A percentile compares a stretch with the other conserved stretches of the same genome.
phyloP scores from a whole-genome alignment of 1,140 invertebrate species.

The Drosophila bocki region DNA sequence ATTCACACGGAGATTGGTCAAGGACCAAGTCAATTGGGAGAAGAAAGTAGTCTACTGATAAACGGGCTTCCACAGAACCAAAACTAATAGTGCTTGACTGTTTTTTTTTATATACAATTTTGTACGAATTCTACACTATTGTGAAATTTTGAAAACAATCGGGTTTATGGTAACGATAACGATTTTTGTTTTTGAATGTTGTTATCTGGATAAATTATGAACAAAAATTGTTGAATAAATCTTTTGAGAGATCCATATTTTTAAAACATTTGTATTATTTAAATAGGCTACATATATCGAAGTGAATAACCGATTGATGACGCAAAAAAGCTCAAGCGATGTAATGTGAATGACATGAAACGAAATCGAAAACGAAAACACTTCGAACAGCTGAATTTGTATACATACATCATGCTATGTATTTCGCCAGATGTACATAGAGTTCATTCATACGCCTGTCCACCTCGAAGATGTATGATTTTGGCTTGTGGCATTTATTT shows the following conservation, averaged over 20 bases:
- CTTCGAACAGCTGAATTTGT: not conserved
- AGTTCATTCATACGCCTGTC: not conserved
- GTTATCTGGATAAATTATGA: not conserved
- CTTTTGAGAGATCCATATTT: not conserved
- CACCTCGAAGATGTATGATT: not conserved
- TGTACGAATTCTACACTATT: not conserved
- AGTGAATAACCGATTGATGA: not conserved
- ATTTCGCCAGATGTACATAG: not conserved
- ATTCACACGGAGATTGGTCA: constrained; percentile 92
- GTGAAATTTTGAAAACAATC: not conserved
- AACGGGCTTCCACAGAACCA: constrained; percentile 84
- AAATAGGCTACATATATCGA: too few species aligned
- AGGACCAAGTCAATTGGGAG: constrained; percentile 87
- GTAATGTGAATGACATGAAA: not conserved
- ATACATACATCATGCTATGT: not conserved
- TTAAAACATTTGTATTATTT: not conserved
- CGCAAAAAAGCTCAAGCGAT: not conserved
- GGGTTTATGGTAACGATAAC: not conserved
- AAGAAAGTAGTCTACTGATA: constrained; percentile 87
- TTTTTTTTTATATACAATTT: not conserved
- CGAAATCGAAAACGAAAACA: not conserved
- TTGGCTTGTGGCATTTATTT: constrained; percentile 8
- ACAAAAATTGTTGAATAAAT: not conserved
- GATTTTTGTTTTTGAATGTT: not conserved
- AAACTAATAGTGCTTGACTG: not conserved